These are phyloP conservation scores for Hedya salicella DNA, from an alignment of 2,888 invertebrate genomes.

Conservation along the genomic window DNA sequence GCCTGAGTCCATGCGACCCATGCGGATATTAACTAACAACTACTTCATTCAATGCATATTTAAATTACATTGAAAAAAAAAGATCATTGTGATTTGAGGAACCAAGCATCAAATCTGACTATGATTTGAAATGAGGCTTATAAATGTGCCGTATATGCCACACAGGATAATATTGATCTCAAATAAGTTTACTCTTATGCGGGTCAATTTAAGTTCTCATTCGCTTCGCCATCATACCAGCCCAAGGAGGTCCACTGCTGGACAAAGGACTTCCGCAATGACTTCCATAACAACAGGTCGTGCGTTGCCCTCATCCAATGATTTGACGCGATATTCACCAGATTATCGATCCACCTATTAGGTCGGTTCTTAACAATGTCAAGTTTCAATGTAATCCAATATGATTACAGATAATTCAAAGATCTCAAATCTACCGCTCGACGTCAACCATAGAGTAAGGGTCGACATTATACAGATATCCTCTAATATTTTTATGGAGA, in stretches of 20 bases:
- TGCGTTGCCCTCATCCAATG: no score
- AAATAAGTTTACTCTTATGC: no score
- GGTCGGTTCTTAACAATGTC: no score
- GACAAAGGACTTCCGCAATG: no score
- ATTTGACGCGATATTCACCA: no score
- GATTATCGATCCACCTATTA: no score
- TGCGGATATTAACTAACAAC: not conserved
- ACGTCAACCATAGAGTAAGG: not conserved
- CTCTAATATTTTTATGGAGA: not conserved
- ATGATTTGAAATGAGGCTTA: not conserved
- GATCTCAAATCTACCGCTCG: constrained; percentile 6
- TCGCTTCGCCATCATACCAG: no score
- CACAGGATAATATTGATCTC: no score
- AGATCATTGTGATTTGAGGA: not conserved
- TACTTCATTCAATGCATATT: not conserved
- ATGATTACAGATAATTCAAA: not conserved
- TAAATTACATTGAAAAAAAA: constrained; percentile 6
- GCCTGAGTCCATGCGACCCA: constrained; percentile 5
- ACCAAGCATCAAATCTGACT: not conserved
- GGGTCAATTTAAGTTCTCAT: no score
- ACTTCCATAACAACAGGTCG: no score
- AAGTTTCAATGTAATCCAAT: not conserved
- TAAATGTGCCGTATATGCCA: no score
- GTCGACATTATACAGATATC: not conserved
- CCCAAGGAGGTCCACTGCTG: no score